Conservation (phyloP, 2,888 invertebrate species). For the Thumatha senex region DNA sequence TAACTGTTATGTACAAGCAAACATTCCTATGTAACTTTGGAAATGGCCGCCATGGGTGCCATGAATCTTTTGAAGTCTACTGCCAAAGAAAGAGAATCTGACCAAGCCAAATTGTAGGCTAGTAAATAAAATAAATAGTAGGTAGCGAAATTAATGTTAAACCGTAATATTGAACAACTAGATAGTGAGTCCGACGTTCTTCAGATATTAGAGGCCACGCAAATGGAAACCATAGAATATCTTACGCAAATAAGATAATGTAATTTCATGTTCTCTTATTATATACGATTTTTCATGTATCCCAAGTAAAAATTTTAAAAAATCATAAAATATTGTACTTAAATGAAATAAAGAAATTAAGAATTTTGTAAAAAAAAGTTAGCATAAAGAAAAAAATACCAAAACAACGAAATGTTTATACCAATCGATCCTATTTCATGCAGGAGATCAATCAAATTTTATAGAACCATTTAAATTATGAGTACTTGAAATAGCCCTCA, state of each 20-base stretch:
- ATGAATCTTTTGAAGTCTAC: constrained; percentile 94
- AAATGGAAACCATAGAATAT: constrained; percentile 92
- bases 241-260: constrained; percentile 85
- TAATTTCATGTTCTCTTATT: background rate
- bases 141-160: constrained; percentile 89
- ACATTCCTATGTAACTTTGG: too few species aligned
- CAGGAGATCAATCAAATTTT: too few species aligned
- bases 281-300: background rate
- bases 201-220: constrained; percentile 92
- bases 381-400: too few species aligned
- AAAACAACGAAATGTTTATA: too few species aligned
- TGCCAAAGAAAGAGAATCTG: constrained; percentile 92
- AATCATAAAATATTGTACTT: background rate
- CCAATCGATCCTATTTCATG: too few species aligned
- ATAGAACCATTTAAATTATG: too few species aligned
- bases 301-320: background rate
- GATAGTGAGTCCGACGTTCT: constrained; percentile 91
- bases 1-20: too few species aligned
- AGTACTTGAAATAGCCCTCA: too few species aligned
- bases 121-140: background rate
- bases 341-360: constrained; percentile 42
- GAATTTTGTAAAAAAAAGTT: constrained; percentile 77
- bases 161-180: constrained; percentile 93
- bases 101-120: constrained; percentile 92
- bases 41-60: constrained; percentile 95